phyloP scores from a whole-genome alignment of 2,113 vertebrate species.

The Daubentonia madagascariensis region DNA sequence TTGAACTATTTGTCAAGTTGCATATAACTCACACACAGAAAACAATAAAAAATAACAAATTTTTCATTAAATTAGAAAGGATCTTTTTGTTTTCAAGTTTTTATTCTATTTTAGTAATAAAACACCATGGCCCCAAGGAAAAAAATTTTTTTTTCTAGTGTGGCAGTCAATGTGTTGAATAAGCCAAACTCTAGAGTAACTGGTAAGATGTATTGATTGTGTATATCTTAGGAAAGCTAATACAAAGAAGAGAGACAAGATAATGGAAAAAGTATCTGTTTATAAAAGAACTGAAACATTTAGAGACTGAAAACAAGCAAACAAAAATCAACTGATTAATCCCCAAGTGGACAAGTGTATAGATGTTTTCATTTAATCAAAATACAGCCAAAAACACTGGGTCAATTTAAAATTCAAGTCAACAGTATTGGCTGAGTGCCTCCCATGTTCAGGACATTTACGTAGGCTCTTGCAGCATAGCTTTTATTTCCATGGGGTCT shows the following conservation, averaged over 20 bases:
- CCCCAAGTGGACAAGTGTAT: background rate
- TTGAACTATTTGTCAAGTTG: too few species aligned
- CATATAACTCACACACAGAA: too few species aligned
- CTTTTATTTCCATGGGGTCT: background rate
- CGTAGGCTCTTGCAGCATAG: background rate
- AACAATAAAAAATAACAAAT: too few species aligned
- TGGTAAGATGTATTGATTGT: background rate
- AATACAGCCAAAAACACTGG: background rate
- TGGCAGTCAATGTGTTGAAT: too few species aligned
- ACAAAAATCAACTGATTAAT: background rate
- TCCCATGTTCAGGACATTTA: background rate
- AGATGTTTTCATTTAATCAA: background rate
- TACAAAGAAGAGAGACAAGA: background rate
- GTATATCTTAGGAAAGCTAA: background rate
- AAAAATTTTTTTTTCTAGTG: too few species aligned
- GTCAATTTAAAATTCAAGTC: background rate
- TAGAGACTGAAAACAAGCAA: background rate
- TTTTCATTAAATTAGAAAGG: too few species aligned
- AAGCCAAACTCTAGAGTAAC: background rate
- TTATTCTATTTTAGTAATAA: too few species aligned
- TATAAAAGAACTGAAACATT: background rate
- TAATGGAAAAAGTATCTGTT: background rate
- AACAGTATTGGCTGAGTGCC: background rate
- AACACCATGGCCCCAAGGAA: too few species aligned
- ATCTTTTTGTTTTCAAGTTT: too few species aligned